A percentile compares a stretch with the other conserved stretches of the same genome.
Conservation (phyloP, 2,797 vertebrate species). For the Scarus forsteni region DNA sequence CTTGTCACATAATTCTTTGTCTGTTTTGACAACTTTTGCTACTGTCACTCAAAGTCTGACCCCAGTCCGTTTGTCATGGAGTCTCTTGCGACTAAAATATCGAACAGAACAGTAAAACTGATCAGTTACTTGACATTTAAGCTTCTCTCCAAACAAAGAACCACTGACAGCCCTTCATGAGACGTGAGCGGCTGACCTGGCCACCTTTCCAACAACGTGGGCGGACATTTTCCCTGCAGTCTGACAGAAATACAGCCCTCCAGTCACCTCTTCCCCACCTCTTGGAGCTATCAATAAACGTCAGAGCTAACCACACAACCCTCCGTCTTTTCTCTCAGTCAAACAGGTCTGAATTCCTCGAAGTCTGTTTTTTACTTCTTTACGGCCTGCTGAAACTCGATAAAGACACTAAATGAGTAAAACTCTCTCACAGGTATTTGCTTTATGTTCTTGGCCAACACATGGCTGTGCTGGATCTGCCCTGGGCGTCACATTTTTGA, state of each 20-base stretch:
- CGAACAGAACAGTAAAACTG: background rate
- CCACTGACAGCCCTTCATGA: background rate
- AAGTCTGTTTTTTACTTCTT: constrained; percentile 20
- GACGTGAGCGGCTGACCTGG: constrained; percentile 33
- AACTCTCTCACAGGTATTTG: constrained; percentile 38
- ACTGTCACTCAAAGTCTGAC: background rate
- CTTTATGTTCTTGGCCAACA: constrained; percentile 8
- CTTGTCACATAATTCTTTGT: no score
- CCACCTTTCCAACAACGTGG: constrained; percentile 43
- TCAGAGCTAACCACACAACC: constrained; percentile 55
- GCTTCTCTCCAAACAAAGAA: background rate
- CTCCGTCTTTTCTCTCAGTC: constrained; percentile 9
- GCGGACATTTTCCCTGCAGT: constrained; percentile 34
- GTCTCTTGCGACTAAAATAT: constrained; percentile 6
- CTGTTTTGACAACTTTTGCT: background rate
- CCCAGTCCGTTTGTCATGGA: background rate
- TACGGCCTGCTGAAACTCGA: constrained; percentile 58
- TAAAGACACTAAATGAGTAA: constrained; percentile 38
- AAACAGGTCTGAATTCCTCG: constrained; percentile 39
- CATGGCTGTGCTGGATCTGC: constrained; percentile 24
- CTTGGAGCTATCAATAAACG: constrained; percentile 50
- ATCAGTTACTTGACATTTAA: background rate
- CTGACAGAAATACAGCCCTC: constrained; percentile 62
- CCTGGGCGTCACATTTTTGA: background rate
- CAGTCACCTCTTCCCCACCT: constrained; percentile 31